Conservation (phyloP, 53 echinoderm and acorn worm genomes). For the Patiria pectinifera region DNA sequence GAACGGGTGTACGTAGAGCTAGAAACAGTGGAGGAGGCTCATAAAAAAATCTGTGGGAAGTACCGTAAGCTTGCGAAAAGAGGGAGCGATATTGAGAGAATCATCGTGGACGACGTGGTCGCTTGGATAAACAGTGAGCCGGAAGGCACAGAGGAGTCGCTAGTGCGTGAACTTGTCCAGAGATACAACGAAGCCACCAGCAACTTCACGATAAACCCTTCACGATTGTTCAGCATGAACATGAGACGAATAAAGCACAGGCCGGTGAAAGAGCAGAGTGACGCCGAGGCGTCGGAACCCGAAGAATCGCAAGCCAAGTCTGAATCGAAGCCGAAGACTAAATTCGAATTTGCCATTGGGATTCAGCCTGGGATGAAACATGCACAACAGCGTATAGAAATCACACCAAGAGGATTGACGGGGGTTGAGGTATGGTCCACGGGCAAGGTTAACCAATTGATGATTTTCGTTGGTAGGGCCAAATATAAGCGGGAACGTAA, state of each 20-base stretch:
- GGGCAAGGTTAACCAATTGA: not conserved
- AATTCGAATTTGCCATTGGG: conserved; percentile 20
- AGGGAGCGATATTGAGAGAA: not conserved
- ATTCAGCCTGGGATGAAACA: not conserved
- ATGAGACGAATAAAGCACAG: conserved; percentile 33
- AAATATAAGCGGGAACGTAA: not conserved
- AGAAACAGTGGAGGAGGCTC: not conserved
- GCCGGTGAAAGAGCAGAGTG: not conserved
- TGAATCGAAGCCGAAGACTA: not conserved
- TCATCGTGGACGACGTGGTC: not conserved
- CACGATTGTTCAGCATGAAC: conserved; percentile 25
- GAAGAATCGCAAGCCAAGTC: too few species aligned
- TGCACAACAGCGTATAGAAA: not conserved
- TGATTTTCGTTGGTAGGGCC: too few species aligned
- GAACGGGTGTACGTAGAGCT: conserved; percentile 24
- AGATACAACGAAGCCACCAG: not conserved
- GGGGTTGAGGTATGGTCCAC: not conserved
- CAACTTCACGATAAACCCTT: not conserved
- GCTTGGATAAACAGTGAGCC: conserved; percentile 23
- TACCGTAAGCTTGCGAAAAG: too few species aligned
- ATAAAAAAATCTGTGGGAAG: too few species aligned
- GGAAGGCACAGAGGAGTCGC: conserved; percentile 7
- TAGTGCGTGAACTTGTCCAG: not conserved
- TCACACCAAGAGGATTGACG: conserved; percentile 22
- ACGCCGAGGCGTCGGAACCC: not conserved